Conservation (phyloP, 37 sponge, comb jelly and placozoan genomes). For the Ephydatia muelleri region DNA sequence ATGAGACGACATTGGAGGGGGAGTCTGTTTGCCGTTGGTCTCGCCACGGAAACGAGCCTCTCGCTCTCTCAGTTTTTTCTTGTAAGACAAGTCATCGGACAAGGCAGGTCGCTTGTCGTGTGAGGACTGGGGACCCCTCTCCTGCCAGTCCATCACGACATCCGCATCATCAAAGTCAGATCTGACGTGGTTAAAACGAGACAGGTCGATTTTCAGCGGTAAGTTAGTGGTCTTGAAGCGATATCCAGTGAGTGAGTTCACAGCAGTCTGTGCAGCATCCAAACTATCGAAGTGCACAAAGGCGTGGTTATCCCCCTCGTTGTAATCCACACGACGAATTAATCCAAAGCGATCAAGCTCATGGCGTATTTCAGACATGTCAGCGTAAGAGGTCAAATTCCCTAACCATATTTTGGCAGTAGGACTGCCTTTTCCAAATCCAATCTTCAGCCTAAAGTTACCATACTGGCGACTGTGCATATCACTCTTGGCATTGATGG, state of each 20-base stretch:
- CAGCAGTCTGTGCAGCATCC: slow-evolving; percentile 76
- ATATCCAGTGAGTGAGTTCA: slow-evolving; percentile 31
- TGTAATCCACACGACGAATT: slow-evolving; percentile 82
- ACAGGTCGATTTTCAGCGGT: slow-evolving; percentile 57
- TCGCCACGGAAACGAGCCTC: background rate
- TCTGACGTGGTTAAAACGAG: background rate
- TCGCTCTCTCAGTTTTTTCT: background rate
- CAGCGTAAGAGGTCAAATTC: slow-evolving; percentile 39
- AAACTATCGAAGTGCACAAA: slow-evolving; percentile 75
- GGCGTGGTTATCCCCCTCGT: slow-evolving; percentile 68
- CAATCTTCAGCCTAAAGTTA: slow-evolving; percentile 74
- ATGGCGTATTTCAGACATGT: slow-evolving; percentile 73
- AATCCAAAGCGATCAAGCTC: slow-evolving; percentile 92
- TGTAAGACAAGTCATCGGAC: background rate
- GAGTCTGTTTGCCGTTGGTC: background rate
- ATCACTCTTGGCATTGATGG: slow-evolving; percentile 91
- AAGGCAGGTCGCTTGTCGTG: background rate
- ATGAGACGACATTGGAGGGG: background rate
- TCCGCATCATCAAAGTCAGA: slow-evolving; percentile 34
- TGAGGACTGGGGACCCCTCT: slow-evolving; percentile 10
- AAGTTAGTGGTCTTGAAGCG: slow-evolving; percentile 50
- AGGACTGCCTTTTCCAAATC: slow-evolving; percentile 84
- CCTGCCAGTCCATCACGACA: background rate
- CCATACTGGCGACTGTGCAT: slow-evolving; percentile 85
- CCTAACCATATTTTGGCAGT: slow-evolving; percentile 86